Percentiles rank a stretch among this genome's conserved stretches.
phyloP scores from a whole-genome alignment of 2,888 invertebrate species.

The Brassicogethes aeneus region DNA sequence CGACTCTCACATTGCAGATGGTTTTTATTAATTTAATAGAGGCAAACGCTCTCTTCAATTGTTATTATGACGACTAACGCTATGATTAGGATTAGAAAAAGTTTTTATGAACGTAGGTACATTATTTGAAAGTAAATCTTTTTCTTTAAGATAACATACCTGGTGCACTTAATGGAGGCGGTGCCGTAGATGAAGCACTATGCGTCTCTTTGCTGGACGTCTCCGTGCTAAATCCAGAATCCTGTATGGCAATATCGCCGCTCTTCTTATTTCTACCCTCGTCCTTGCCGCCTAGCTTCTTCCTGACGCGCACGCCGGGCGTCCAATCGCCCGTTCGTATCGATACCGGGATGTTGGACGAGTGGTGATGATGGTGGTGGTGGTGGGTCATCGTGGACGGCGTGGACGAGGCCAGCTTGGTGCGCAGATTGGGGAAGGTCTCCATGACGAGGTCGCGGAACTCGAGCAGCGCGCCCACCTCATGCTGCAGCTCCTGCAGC shows the following conservation, averaged over 20 bases:
- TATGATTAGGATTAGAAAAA: no score
- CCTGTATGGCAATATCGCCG: constrained; percentile 56
- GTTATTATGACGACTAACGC: no score
- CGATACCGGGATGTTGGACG: constrained; percentile 48
- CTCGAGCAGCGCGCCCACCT: constrained; percentile 83
- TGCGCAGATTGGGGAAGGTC: constrained; percentile 84
- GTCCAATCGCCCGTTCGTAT: constrained; percentile 59
- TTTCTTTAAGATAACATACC: no score
- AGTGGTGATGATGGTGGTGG: constrained; percentile 29
- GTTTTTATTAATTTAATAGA: no score
- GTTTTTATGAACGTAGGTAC: no score
- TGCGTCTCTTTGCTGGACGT: constrained; percentile 76
- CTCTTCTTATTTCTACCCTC: constrained; percentile 37
- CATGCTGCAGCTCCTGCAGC: constrained; percentile 87
- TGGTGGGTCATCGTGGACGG: constrained; percentile 40
- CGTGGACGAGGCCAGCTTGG: constrained; percentile 67
- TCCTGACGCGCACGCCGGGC: constrained; percentile 67
- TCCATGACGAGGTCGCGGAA: constrained; percentile 91
- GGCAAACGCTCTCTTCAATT: no score
- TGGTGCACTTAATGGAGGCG: constrained; percentile 39
- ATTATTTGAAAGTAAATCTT: no score
- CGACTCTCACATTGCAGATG: no score
- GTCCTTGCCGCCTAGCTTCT: constrained; percentile 34
- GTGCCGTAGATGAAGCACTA: constrained; percentile 57
- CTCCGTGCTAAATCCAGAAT: constrained; percentile 87